Evolutionary conservation across 2,888 invertebrate species (phyloP), one percentile per base, ranked within the genome.

Genomic region (Cenopis cana): DNA sequence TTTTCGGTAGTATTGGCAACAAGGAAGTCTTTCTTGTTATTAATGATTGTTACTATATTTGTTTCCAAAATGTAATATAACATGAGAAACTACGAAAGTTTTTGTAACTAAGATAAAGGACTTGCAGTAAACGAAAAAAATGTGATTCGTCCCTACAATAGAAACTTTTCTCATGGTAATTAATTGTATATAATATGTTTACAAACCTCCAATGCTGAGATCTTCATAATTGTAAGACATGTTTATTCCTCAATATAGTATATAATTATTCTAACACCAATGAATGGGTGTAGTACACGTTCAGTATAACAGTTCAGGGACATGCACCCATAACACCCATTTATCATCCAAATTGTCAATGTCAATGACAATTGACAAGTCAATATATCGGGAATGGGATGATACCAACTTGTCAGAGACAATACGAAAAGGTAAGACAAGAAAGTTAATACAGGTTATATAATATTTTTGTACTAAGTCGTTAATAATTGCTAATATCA

Each of bases 201-300:
- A 78, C 83, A 82, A 82, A 95, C 95, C 95, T 81, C 87, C 89
- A 86, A 92, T 93, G 77, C 89, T 91, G 82, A 95, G 84, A 78
- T 95, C 94, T 75, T 94, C 94, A 75, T 94, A 95, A 82, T 93
- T 93, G 61, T 87, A 85, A 69, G 90, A 82, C 94, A 94, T 94
- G 29, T 57, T 73, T 52, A 60, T 38, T 62, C 18, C 41, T 6
- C 14, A 41, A 41, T 41, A 14, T 41, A 41, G 41, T 33, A 33
- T 33, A 33, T 6, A 33, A 33, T 41, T 41, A 14, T 14, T 41
- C 41, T 41, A 41, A 14, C 24, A 24, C 46, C 17, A n/a, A 46
- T 24, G 9, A 18, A 11, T 20, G 24, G 18, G 29, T 38, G 12
- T 12, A 46, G 38, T 57, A 18, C 20, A 24, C 24, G 24, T 24